These are phyloP conservation scores for Hormiphora californensis DNA, from an alignment of 37 sponge, comb jelly and placozoan genomes.

Conservation along the genomic window DNA sequence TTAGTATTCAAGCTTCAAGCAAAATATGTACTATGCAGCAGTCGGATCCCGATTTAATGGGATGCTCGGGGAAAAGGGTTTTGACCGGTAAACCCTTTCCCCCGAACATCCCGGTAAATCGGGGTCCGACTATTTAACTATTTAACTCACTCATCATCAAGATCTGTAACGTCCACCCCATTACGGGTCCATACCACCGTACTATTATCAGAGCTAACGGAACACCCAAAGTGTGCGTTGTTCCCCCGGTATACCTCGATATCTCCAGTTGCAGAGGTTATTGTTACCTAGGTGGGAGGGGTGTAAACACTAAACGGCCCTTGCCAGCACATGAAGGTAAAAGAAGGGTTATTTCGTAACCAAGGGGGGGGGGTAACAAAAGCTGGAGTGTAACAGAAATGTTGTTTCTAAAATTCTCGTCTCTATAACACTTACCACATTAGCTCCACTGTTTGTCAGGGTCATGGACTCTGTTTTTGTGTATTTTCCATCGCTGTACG, in stretches of 20 bases:
- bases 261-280: neutral
- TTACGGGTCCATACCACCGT: constrained; percentile 10
- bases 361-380: neutral
- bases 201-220: constrained; percentile 3
- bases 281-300: neutral
- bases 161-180: neutral
- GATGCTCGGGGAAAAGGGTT: too few species aligned
- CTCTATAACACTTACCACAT: neutral
- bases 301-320: neutral
- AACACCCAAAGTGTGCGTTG: neutral
- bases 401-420: too few species aligned
- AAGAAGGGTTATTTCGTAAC: neutral
- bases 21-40: too few species aligned
- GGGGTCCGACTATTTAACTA: too few species aligned
- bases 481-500: neutral
- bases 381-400: too few species aligned
- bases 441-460: neutral
- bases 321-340: neutral
- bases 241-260: neutral
- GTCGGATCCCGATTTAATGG: too few species aligned
- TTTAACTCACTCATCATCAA: neutral
- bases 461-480: neutral
- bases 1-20: too few species aligned
- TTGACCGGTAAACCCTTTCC: too few species aligned
- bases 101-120: too few species aligned